A percentile compares a stretch with the other conserved stretches of the same genome.
These are phyloP conservation scores for Nestor notabilis DNA, from an alignment of 2,113 vertebrate genomes.

Conservation along the genomic window DNA sequence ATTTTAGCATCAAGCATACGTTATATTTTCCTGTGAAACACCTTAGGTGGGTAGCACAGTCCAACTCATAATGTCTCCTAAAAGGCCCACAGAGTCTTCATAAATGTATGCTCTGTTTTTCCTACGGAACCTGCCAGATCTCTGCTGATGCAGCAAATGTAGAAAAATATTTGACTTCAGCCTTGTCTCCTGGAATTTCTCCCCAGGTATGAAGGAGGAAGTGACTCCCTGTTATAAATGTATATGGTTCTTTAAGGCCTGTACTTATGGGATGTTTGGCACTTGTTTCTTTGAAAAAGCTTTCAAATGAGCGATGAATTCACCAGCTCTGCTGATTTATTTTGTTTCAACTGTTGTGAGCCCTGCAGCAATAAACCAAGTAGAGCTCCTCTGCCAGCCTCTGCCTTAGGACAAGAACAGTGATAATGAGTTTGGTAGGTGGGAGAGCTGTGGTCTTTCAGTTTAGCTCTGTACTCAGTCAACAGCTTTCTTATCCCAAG, in stretches of 20 bases:
- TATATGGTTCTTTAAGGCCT: not conserved
- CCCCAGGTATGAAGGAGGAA: not conserved
- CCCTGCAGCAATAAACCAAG: not conserved
- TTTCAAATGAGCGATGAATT: not conserved
- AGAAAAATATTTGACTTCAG: slow-evolving; percentile 1
- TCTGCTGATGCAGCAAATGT: not conserved
- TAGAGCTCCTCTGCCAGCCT: not conserved
- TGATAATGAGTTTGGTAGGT: not conserved
- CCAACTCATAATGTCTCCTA: not conserved
- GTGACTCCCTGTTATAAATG: not conserved
- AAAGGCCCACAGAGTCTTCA: not conserved
- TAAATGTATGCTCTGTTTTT: not conserved
- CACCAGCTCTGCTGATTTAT: not conserved
- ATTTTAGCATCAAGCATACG: not conserved
- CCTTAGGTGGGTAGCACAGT: not conserved
- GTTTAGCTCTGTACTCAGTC: not conserved
- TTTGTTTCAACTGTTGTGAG: not conserved
- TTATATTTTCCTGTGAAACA: not conserved
- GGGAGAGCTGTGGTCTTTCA: not conserved
- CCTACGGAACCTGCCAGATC: not conserved
- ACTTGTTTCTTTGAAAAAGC: not conserved
- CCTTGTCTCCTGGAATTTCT: not conserved
- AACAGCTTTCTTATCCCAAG: not conserved
- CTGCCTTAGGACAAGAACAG: not conserved
- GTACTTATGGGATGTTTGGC: not conserved